phyloP scores from a whole-genome alignment of 2,113 vertebrate species.

The Chionodraco myersi region DNA sequence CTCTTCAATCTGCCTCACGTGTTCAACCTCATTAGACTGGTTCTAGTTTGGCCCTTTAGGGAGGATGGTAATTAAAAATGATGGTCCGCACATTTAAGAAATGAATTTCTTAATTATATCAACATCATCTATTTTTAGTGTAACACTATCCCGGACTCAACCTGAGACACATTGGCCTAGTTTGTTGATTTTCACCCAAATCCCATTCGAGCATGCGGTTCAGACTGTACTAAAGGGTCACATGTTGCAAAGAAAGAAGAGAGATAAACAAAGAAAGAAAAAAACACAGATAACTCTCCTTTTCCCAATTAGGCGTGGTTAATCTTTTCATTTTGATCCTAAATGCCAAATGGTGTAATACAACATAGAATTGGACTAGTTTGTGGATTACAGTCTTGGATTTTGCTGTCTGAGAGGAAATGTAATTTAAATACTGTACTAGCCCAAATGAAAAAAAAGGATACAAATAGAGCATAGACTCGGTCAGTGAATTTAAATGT shows the following conservation, averaged over 20 bases:
- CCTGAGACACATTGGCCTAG: conserved; percentile 60
- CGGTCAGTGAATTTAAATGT: conserved; percentile 27
- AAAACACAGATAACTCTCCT: conserved; percentile 46
- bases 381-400: conserved; percentile 54
- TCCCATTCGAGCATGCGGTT: conserved; percentile 64
- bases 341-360: conserved; percentile 59
- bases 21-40: conserved; percentile 38
- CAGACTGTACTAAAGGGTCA: conserved; percentile 63
- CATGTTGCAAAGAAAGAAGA: conserved; percentile 49
- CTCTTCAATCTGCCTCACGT: conserved; percentile 7
- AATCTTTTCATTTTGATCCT: conserved; percentile 65
- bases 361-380: conserved; percentile 32
- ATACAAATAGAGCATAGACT: conserved; percentile 27
- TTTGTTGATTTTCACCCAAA: conserved; percentile 76
- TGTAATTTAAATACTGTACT: conserved; percentile 40
- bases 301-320: conserved; percentile 54
- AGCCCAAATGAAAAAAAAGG: conserved; percentile 39
- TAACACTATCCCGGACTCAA: conserved; percentile 49
- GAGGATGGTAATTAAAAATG: conserved; percentile 66
- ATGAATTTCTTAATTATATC: conserved; percentile 70
- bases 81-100: conserved; percentile 53
- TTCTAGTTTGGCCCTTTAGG: conserved; percentile 38
- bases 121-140: conserved; percentile 57
- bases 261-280: conserved; percentile 15
- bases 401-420: conserved; percentile 25